These are phyloP conservation scores for Coregonus suidteri DNA, from an alignment of 2,797 vertebrate genomes.

Conservation along the genomic window DNA sequence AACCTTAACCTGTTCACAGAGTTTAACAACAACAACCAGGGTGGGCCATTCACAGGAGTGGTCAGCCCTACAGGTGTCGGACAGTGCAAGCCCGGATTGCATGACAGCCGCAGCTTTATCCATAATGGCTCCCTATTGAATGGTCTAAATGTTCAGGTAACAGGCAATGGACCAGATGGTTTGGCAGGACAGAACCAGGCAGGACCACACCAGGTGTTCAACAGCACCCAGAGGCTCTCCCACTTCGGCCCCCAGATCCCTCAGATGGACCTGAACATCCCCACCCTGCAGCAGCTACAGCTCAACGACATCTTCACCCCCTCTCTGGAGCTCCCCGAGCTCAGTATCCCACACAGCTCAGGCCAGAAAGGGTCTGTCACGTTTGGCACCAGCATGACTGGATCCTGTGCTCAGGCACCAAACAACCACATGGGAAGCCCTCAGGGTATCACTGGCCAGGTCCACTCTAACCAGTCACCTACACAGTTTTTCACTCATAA, in stretches of 20 bases:
- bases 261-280: conserved; percentile 14
- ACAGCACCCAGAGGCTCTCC: conserved; percentile 51
- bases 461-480: conserved; percentile 24
- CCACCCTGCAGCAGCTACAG: conserved; percentile 57
- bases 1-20: not conserved
- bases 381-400: conserved; percentile 20
- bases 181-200: conserved; percentile 11
- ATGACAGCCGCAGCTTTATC: conserved; percentile 6
- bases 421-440: conserved; percentile 8
- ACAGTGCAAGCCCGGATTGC: conserved; percentile 34
- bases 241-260: conserved; percentile 33
- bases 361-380: not conserved
- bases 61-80: not conserved
- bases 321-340: conserved; percentile 52
- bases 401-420: conserved; percentile 39
- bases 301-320: conserved; percentile 61
- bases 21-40: not conserved
- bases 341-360: conserved; percentile 33
- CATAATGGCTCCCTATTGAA: conserved; percentile 22
- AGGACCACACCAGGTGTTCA: conserved; percentile 21
- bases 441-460: conserved; percentile 17
- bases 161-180: not conserved
- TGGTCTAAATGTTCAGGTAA: conserved; percentile 16
- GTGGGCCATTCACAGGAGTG: not conserved
- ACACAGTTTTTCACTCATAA: conserved; percentile 31